phyloP scores from a whole-genome alignment of 1,140 invertebrate species.

The Drosophila sp. region DNA sequence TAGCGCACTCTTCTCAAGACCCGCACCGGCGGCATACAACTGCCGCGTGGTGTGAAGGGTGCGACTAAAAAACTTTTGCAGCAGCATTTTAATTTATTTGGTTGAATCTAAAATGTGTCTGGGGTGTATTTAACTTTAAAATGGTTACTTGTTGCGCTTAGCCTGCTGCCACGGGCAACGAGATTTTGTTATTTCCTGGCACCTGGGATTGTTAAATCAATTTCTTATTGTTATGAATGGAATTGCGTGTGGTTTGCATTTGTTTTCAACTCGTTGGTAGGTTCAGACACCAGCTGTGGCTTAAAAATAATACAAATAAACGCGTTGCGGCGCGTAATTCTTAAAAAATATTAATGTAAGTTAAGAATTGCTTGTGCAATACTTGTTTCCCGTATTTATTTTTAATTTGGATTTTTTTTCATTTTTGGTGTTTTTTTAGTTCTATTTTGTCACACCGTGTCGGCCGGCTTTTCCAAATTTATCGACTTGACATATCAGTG shows the following conservation, averaged over 20 bases:
- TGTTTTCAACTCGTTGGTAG: slow-evolving; percentile 52
- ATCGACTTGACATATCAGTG: slow-evolving; percentile 36
- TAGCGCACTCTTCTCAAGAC: slow-evolving; percentile 88
- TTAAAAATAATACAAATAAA: slow-evolving; percentile 20
- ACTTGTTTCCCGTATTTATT: slow-evolving; percentile 36
- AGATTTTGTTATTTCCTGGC: slow-evolving; percentile 15
- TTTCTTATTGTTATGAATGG: slow-evolving; percentile 41
- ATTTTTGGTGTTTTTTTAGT: slow-evolving; percentile 18
- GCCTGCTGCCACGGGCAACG: slow-evolving; percentile 62
- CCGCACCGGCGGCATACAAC: slow-evolving; percentile 62
- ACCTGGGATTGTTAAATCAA: slow-evolving; percentile 62
- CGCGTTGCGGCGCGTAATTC: slow-evolving; percentile 50
- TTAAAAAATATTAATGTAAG: slow-evolving; percentile 23
- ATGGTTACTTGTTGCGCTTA: slow-evolving; percentile 38
- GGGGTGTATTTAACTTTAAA: not conserved
- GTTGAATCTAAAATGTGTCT: not conserved
- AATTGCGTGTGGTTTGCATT: slow-evolving; percentile 50
- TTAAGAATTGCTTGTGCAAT: slow-evolving; percentile 45
- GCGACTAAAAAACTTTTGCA: slow-evolving; percentile 58
- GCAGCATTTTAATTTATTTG: slow-evolving; percentile 40
- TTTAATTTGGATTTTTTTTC: not conserved
- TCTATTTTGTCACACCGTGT: slow-evolving; percentile 14
- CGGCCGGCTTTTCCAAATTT: slow-evolving; percentile 7
- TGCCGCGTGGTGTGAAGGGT: slow-evolving; percentile 84
- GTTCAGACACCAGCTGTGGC: slow-evolving; percentile 35